phyloP scores from a whole-genome alignment of 2,113 vertebrate species.

The Calyptommatus sinebrachiatus region DNA sequence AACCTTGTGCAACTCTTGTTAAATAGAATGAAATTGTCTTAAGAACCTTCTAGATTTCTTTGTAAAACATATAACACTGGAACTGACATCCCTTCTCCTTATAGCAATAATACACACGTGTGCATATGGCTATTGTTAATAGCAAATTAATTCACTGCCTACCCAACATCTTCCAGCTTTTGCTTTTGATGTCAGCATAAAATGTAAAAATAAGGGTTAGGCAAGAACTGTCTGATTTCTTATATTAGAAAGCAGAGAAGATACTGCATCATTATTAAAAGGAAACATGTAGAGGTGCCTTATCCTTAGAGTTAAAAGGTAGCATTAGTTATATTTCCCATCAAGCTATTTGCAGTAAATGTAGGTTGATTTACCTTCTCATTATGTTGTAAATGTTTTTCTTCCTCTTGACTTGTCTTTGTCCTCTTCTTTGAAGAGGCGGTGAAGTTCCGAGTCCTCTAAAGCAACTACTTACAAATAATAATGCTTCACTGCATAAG shows the following conservation, averaged over 20 bases:
- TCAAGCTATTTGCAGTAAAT: slow-evolving; percentile 58
- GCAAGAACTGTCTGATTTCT: not conserved
- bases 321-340: slow-evolving; percentile 50
- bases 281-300: slow-evolving; percentile 27
- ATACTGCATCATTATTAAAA: slow-evolving; percentile 23
- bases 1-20: not conserved
- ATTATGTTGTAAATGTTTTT: slow-evolving; percentile 59
- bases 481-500: slow-evolving; percentile 57
- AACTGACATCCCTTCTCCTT: not conserved
- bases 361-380: slow-evolving; percentile 63
- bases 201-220: slow-evolving; percentile 9
- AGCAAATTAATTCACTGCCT: not conserved
- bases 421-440: slow-evolving; percentile 52
- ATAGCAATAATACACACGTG: not conserved
- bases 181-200: slow-evolving; percentile 2
- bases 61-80: not conserved
- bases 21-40: not conserved
- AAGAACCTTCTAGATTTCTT: not conserved
- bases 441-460: slow-evolving; percentile 53
- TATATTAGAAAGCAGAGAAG: slow-evolving; percentile 5
- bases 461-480: slow-evolving; percentile 55
- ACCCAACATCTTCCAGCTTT: not conserved
- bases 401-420: slow-evolving; percentile 58
- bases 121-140: not conserved
- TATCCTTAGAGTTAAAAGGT: slow-evolving; percentile 44